Evolutionary conservation across 1,140 invertebrate species (phyloP).

Genomic region (Papilio polyxenes): DNA sequence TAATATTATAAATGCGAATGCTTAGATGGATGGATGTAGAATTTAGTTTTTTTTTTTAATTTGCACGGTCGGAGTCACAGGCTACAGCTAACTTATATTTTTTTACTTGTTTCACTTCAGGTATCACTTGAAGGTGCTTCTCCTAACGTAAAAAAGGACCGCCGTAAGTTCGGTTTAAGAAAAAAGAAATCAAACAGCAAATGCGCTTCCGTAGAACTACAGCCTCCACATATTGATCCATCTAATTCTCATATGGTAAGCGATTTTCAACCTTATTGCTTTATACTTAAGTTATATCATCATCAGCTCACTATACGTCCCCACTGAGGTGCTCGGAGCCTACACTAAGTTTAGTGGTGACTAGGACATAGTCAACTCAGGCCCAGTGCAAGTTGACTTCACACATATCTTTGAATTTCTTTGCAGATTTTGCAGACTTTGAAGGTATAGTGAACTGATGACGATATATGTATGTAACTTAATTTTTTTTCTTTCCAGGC

Average conservation of each 20-base stretch:
- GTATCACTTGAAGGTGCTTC: slow-evolving; percentile 82
- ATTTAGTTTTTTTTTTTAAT: no score
- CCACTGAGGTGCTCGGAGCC: no score
- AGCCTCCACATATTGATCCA: slow-evolving; percentile 72
- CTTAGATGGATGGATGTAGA: no score
- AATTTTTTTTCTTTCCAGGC: slow-evolving; percentile 50
- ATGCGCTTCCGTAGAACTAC: slow-evolving; percentile 83
- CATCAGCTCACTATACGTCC: no score
- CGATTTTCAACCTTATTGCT: slow-evolving; percentile 14
- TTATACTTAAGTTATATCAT: neutral
- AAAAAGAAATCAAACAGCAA: slow-evolving; percentile 85
- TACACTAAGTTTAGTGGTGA: no score
- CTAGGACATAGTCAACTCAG: no score
- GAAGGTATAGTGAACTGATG: no score
- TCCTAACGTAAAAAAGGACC: slow-evolving; percentile 85
- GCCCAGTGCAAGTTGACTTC: no score
- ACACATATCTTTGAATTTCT: no score
- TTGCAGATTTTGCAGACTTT: no score
- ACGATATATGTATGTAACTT: neutral
- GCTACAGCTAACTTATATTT: neutral
- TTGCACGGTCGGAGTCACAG: no score
- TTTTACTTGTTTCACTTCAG: slow-evolving; percentile 43
- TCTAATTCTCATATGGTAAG: slow-evolving; percentile 70
- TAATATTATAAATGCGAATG: no score
- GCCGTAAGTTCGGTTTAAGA: slow-evolving; percentile 85